Conservation (phyloP, 2,888 invertebrate species). For the Proisotoma minuta region DNA sequence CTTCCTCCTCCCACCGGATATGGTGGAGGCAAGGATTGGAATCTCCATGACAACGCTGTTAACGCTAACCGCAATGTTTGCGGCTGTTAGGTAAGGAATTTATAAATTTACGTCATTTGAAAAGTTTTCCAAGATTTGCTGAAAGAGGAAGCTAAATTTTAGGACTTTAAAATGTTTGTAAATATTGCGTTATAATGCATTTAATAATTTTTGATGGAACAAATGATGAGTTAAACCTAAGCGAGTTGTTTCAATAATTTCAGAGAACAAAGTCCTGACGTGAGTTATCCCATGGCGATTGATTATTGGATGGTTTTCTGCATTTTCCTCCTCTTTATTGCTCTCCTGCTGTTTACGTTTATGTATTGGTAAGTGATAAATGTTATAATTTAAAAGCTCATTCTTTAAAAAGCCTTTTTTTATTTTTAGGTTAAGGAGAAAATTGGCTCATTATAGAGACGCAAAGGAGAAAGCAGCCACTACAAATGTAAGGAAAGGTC, state of each 20-base stretch:
- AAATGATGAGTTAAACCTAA: no score
- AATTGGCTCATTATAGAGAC: not conserved
- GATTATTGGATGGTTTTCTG: constrained; percentile 33
- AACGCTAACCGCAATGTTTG: constrained; percentile 42
- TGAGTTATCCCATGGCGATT: constrained; percentile 36
- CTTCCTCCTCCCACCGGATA: constrained; percentile 36
- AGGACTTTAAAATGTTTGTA: not conserved
- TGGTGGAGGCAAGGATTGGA: constrained; percentile 41
- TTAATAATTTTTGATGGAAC: not conserved
- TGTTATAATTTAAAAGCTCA: not conserved
- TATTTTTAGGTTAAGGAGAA: not conserved
- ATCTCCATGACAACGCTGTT: constrained; percentile 41
- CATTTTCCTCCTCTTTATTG: not conserved
- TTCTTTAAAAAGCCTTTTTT: not conserved
- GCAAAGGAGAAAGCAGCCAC: not conserved
- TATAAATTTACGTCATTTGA: not conserved
- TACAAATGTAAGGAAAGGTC: not conserved
- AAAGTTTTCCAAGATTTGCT: not conserved
- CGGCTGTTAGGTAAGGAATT: constrained; percentile 38
- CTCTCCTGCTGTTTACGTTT: not conserved
- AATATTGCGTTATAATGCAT: not conserved
- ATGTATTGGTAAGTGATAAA: not conserved
- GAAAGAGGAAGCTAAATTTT: no score
- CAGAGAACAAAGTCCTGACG: constrained; percentile 40
- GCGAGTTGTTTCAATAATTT: not conserved